Evolutionary conservation across 2,113 vertebrate genomes (phyloP).

Genomic region (Lucifuga dentata): DNA sequence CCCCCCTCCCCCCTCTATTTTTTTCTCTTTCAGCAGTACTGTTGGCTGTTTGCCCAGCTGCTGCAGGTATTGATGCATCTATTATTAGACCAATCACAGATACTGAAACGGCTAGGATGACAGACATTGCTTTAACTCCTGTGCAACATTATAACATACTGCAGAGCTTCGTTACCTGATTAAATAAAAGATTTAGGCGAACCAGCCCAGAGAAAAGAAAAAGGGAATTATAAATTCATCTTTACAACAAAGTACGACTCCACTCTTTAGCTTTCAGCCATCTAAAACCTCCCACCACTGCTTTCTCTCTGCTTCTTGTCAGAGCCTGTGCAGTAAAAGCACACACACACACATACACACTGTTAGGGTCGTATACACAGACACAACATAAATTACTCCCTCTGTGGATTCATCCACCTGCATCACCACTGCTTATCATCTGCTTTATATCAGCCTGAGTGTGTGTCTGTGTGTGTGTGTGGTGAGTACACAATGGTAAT

Average conservation of each 20-base stretch:
- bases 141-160: conserved; percentile 33
- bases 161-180: conserved; percentile 48
- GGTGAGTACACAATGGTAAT: conserved; percentile 35
- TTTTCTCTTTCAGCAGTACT: conserved; percentile 33
- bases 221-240: conserved; percentile 72
- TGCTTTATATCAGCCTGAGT: conserved; percentile 25
- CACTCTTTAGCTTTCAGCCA: conserved; percentile 58
- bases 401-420: conserved; percentile 36
- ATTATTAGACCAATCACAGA: conserved; percentile 78
- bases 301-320: conserved; percentile 27
- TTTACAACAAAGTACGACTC: conserved; percentile 64
- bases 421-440: conserved; percentile 19
- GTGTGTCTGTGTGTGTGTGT: conserved; percentile 21
- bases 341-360: conserved; percentile 21
- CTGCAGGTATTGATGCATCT: conserved; percentile 77
- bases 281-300: conserved; percentile 41
- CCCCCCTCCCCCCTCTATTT: too few species aligned
- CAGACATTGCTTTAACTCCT: conserved; percentile 55
- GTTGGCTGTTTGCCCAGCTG: conserved; percentile 51
- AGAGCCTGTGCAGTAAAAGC: conserved; percentile 49
- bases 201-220: conserved; percentile 49
- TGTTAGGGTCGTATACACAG: conserved; percentile 18
- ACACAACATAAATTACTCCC: conserved; percentile 8
- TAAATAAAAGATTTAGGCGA: conserved; percentile 63
- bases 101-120: conserved; percentile 53